Base-by-base conservation (phyloP, 1,140 invertebrate species). In the Nomia melanderi region DNA sequence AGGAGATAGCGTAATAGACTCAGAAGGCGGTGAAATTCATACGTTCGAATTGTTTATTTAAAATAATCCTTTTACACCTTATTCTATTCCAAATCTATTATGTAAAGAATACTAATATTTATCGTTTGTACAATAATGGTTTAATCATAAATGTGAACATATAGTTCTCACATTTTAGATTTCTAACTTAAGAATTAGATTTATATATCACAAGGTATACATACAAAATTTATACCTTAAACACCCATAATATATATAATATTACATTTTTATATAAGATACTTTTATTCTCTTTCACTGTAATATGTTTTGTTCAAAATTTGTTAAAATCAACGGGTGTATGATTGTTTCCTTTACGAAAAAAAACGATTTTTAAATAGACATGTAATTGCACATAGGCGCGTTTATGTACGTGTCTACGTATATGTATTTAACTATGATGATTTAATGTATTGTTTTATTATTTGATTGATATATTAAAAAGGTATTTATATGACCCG, bases 401-500 rank as follows among this genome's bases (percentile, higher is more conserved):
- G 1, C 17, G 11, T n/a, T 39, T 70, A 20, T 8, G 14, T 41
- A 9, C 20, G 0, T 29, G 12, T 0, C 39, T 23, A 44, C 31
- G 5, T 59, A 67, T 1, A 23, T 54, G 6, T 8, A 14, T 44
- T 31, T 57, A 31, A 20, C 25, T 27, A 25, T 17, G 1, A 29
- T 20, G 56, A 5, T 74, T 33, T 44, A 14, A 1, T 25, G 23
- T 11, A 56, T 36, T 50, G 23, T 7, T 70, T 60, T 39, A 53
- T 12, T 39, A 25, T 31, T 25, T 54, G 20, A 23, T 64, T 14
- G 23, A 64, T 12, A 0, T 0, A 36, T 53, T 17, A 14, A 66
- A 33, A 39, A 57, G n/a, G 39, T 33, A 44, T 72, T 72, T 72
- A 60, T 74, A 66, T 23, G 31, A 5, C 25, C 41, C 33, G 47